Percentiles rank a stretch among this genome's conserved stretches.
These are phyloP conservation scores for Oreohelix idahoensis DNA, from an alignment of 1,140 invertebrate species.

Conservation along the genomic window DNA sequence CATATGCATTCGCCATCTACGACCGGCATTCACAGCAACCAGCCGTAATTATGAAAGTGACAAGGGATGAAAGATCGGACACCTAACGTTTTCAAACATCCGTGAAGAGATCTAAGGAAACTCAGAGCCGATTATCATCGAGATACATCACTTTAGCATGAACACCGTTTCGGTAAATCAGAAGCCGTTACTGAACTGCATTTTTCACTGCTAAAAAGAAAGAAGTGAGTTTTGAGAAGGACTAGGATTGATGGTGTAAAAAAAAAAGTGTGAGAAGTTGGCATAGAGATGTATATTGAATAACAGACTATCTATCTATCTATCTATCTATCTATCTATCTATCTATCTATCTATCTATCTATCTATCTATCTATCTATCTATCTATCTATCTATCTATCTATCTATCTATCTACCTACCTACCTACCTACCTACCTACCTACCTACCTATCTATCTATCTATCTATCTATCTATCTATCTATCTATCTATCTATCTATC, in stretches of 20 bases:
- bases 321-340: background rate
- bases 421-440: background rate
- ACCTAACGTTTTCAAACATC: background rate
- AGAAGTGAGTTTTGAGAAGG: too few relatives aligned
- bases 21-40: background rate
- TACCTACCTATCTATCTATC: too few relatives aligned
- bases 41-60: background rate
- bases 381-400: background rate
- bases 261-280: too few relatives aligned
- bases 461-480: too few relatives aligned
- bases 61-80: background rate
- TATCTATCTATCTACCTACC: too few relatives aligned
- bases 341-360: conserved; percentile 11
- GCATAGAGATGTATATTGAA: too few relatives aligned
- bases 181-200: too few relatives aligned
- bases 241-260: too few relatives aligned
- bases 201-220: too few relatives aligned
- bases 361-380: conserved; percentile 8
- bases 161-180: background rate
- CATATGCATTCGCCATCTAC: too few relatives aligned
- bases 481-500: too few relatives aligned
- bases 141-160: background rate
- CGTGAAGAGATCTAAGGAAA: background rate
- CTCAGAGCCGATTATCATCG: background rate
- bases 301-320: background rate